Evolutionary conservation across 2,797 vertebrate genomes (phyloP), one percentile per base, ranked within the genome.

Genomic region (Margarornis squamiger): DNA sequence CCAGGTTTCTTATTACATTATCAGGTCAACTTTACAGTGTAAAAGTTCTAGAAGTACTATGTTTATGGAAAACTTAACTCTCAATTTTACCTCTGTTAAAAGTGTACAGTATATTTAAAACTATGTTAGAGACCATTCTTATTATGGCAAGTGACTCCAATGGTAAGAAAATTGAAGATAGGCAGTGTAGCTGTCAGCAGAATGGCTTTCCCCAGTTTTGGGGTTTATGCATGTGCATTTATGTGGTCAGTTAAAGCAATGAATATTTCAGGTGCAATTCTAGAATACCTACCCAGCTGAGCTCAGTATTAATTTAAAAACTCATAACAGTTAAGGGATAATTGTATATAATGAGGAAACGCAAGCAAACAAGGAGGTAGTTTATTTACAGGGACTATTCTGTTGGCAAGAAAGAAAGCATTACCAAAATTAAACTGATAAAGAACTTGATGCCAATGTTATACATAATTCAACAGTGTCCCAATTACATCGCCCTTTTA

Each of bases 341-440:
- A 93, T 85, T 87, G 81, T 63, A 91, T 67, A 93, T 57, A 89
- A 92, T 81, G 70, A 83, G 54, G 68, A 30, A 54, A 62, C 15
- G 20, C 48, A 82, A 92, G 67, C 79, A 94, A 95, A 95, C 29
- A 73, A 86, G 79, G 39, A 72, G 36, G 58, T 52, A 87, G 74
- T 59, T 93, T 92, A 91, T 91, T 95, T 89, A 95, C 90, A 94
- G 52, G 79, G 13, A 75, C 63, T 74, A 23, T 88, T 92, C 45
- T 73, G 24, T n/a, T 91, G 90, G 90, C 90, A 90, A 94, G 83
- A 92, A 70, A 88, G 77, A 4, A 85, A 87, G 57, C 78, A 93
- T 46, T 95, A 82, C 71, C 63, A 93, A 95, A 95, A 95, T 84
- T 70, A 92, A 96, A 94, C 58, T 81, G 81, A 91, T 20, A 43